Base-by-base conservation (phyloP, 2,113 vertebrate genomes). In the Syngnathoides biaculeatus region DNA sequence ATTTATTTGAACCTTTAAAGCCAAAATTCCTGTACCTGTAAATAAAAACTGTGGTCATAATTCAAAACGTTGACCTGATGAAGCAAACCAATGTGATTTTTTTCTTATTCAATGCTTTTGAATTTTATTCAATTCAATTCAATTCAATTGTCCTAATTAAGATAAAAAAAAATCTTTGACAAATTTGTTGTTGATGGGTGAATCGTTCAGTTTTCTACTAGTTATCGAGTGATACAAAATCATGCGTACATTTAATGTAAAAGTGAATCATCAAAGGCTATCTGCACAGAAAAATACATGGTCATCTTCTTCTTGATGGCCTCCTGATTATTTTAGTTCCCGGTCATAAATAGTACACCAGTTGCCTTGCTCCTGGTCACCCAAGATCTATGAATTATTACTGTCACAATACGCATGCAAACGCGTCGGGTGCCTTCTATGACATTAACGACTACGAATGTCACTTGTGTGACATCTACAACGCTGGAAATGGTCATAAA, bases 321-420 rank as follows among this genome's bases (percentile, higher is more conserved):
- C 74, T 83, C 63, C 59, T 69, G 70, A 74, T 81, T 88, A 89
- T 88, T 88, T 90, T 83, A 67, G 82, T 83, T 78, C 42, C 42
- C 57, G 72, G 84, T 81, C 69, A 84, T 72, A 90, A 89, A 89
- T 89, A 89, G 84, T 81, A 60, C 75, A 68, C 72, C 88, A 84
- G 86, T 87, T 87, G 86, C 82, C 66, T 75, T 30, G 59, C 40
- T 64, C 30, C 68, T 61, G 63, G 72, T 68, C 68, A 62, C 69
- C 27, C 14, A 76, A 72, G 79, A 72, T 67, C 74, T 70, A 73
- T 61, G 47, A 65, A 30, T 65, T 69, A 42, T 69, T 38, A 64
- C 8, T 52, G 26, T 72, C 66, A 78, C 26, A 17, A 59, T 60
- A 69, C 38, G 26, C 27, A 42, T 47, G 17, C 9, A 22, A 45